These are phyloP conservation scores for Neoniphon sammara DNA, from an alignment of 2,797 vertebrate genomes.

Conservation along the genomic window DNA sequence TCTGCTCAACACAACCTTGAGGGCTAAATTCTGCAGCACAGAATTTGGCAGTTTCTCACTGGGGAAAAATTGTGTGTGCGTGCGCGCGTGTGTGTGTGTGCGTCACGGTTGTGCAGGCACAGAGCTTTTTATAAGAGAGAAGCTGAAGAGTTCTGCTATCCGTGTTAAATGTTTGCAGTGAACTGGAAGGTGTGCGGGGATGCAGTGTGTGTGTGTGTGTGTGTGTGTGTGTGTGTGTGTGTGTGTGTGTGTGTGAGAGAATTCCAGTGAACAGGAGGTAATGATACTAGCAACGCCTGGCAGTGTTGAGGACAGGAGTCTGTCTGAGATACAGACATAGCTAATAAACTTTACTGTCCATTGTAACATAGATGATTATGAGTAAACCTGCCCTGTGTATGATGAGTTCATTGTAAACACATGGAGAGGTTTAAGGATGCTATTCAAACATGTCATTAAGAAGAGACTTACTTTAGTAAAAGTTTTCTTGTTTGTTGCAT, in stretches of 20 bases:
- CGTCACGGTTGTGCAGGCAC: conserved; percentile 48
- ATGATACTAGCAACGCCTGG: conserved; percentile 50
- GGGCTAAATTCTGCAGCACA: conserved; percentile 73
- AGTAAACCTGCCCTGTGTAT: conserved; percentile 21
- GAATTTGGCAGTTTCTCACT: conserved; percentile 70
- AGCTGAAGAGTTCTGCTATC: conserved; percentile 21
- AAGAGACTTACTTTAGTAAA: no score
- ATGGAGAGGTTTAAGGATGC: no score
- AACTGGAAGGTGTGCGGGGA: conserved; percentile 25
- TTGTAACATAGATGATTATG: conserved; percentile 47
- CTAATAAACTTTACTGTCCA: conserved; percentile 48
- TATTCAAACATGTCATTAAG: no score
- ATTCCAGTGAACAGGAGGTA: conserved; percentile 46
- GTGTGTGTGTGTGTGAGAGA: neutral
- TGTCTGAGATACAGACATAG: conserved; percentile 41
- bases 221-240: neutral
- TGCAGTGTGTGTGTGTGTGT: neutral
- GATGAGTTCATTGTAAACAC: conserved; percentile 14
- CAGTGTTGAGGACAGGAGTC: conserved; percentile 13
- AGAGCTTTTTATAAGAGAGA: conserved; percentile 25
- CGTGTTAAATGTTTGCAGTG: conserved; percentile 29
- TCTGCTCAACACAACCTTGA: conserved; percentile 75
- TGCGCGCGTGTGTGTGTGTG: conserved; percentile 20
- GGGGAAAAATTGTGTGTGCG: conserved; percentile 37
- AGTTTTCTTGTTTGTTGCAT: no score